Conservation (phyloP, 2,113 vertebrate species). For the Galemys pyrenaicus region DNA sequence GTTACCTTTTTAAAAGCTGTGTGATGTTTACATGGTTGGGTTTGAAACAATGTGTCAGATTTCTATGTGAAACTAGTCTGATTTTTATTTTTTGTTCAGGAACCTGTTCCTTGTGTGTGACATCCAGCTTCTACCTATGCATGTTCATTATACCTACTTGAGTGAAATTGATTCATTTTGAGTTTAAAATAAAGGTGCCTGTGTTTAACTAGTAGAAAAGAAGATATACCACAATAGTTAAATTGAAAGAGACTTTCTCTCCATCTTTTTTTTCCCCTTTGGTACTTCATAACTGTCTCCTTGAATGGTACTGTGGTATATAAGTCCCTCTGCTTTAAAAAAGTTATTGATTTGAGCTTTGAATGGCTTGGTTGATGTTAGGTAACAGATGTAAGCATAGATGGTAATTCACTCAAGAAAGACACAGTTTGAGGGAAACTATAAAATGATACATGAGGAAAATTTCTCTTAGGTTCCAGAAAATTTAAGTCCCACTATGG, state of each 20-base stretch:
- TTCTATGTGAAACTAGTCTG: not conserved
- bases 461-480: slow-evolving; percentile 32
- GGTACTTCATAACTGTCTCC: not conserved
- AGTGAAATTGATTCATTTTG: not conserved
- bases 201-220: not conserved
- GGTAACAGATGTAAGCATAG: not conserved
- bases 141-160: not conserved
- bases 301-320: not conserved
- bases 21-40: not conserved
- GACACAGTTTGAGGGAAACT: slow-evolving; percentile 43
- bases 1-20: not conserved
- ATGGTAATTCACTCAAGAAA: not conserved
- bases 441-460: slow-evolving; percentile 26
- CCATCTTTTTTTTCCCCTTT: not conserved
- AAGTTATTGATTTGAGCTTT: not conserved
- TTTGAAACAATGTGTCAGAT: not conserved
- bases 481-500: not conserved
- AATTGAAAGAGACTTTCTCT: not conserved
- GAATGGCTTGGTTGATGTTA: not conserved
- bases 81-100: not conserved
- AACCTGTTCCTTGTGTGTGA: not conserved
- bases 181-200: not conserved
- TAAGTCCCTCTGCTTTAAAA: not conserved
- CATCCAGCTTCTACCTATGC: not conserved
- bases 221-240: not conserved